phyloP scores from a whole-genome alignment of 2,888 invertebrate species.

The Xylocampa areola region DNA sequence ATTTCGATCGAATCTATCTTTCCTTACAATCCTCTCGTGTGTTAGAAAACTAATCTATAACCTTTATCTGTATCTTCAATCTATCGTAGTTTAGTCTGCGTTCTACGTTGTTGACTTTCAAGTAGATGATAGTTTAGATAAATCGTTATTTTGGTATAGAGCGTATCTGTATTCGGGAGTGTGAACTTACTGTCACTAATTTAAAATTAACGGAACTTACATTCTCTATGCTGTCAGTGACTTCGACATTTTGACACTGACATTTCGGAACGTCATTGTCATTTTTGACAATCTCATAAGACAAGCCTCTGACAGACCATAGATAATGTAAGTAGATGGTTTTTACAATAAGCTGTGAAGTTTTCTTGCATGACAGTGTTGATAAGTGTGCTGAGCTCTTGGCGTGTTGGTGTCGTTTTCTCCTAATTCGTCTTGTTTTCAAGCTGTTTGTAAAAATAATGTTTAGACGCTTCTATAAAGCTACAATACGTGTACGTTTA shows the following conservation, averaged over 20 bases:
- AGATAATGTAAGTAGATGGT: constrained; percentile 20
- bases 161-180: constrained; percentile 61
- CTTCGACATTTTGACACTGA: constrained; percentile 24
- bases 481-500: constrained; percentile 71
- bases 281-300: constrained; percentile 1
- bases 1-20: constrained; percentile 59
- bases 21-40: constrained; percentile 61
- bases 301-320: constrained; percentile 18
- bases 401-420: constrained; percentile 85
- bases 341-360: constrained; percentile 37
- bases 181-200: constrained; percentile 85
- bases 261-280: constrained; percentile 19
- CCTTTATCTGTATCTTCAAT: constrained; percentile 76
- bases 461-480: constrained; percentile 71
- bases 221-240: constrained; percentile 38
- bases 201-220: constrained; percentile 72
- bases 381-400: constrained; percentile 74
- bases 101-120: constrained; percentile 88
- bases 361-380: constrained; percentile 72
- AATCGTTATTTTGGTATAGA: constrained; percentile 85
- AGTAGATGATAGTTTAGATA: constrained; percentile 80
- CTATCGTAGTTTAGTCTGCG: constrained; percentile 77
- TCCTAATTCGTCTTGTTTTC: constrained; percentile 73
- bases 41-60: constrained; percentile 66
- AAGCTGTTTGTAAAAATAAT: constrained; percentile 62